Percentiles rank a stretch among this genome's conserved stretches.
These are phyloP conservation scores for Thamnophis sirtalis DNA, from an alignment of 2,113 vertebrate genomes.

Conservation along the genomic window DNA sequence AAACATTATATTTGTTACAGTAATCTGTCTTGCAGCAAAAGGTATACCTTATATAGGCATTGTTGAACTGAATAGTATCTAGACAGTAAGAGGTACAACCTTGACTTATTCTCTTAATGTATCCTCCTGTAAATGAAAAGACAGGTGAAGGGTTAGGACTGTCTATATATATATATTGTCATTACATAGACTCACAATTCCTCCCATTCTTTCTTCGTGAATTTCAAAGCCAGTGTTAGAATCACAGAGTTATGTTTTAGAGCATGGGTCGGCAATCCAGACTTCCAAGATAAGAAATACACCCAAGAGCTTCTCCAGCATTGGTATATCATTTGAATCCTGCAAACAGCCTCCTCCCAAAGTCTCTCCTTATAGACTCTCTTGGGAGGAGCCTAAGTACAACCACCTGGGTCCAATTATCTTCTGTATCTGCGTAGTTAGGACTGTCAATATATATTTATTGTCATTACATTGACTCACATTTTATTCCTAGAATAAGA, in stretches of 20 bases:
- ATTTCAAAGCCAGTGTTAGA: not conserved
- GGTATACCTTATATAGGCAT: not conserved
- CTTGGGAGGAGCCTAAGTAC: too few species aligned
- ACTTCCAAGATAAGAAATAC: too few species aligned
- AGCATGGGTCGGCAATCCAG: too few species aligned
- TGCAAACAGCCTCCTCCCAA: too few species aligned
- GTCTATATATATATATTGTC: not conserved
- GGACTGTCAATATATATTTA: not conserved
- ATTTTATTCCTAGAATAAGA: not conserved
- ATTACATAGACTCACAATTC: not conserved
- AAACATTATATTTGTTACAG: not conserved
- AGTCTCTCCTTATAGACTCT: too few species aligned
- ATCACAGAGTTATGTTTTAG: not conserved
- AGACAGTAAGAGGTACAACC: not conserved
- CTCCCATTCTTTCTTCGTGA: not conserved
- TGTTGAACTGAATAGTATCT: not conserved
- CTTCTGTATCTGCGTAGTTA: too few species aligned
- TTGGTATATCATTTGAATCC: too few species aligned
- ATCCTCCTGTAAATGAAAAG: slow-evolving; percentile 1
- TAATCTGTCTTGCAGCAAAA: not conserved
- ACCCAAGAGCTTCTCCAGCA: too few species aligned
- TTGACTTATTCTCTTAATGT: not conserved
- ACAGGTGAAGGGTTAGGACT: not conserved
- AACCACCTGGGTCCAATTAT: too few species aligned
- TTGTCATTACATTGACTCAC: not conserved